Base-by-base conservation (phyloP, 1,140 invertebrate species). In the Drosophila lacteicornis region DNA sequence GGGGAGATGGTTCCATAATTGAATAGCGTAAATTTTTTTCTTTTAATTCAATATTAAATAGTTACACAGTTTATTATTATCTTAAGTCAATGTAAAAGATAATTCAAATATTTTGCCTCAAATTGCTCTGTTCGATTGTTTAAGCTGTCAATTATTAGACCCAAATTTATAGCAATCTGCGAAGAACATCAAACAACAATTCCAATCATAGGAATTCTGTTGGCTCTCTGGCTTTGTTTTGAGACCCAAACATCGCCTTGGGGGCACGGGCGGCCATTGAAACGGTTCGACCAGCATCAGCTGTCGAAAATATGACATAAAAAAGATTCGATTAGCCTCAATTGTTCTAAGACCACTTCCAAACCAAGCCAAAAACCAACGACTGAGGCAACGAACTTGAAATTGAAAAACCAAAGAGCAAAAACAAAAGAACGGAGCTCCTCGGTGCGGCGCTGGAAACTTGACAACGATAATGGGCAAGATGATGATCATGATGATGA, bases 361-460 rank as follows among this genome's bases (percentile, higher is more conserved):
- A 69, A 56, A n/a, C 8, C 53, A 56, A 55, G 51, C 69, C 47
- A 51, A 67, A 56, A 56, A 67, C 61, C 55, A 55, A 90, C 81
- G 81, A 90, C 80, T 84, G 82, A 85, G 78, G 85, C 85, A 90
- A 85, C 84, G 80, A 88, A 88, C 84, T 90, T 85, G 85, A 87
- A 87, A 87, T 87, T 87, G 71, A 86, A 87, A 87, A 87, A 69
- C 67, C 68, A 46, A 63, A 66, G 62, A 79, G 49, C 49, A 80
- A 76, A 80, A 82, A 69, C 65, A 80, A 70, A 69, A 61, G 53
- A 67, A 66, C 63, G 22, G 50, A 8, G 33, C 33, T 36, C 9
- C 33, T 9, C 69, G 25, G 45, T 49, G 62, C 45, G 60, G 65
- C 75, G 69, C 56, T 51, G 65, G 73, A 61, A 79, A 56, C 75